Evolutionary conservation across 2,888 invertebrate genomes (phyloP).

Genomic region (Drosophila limbata): DNA sequence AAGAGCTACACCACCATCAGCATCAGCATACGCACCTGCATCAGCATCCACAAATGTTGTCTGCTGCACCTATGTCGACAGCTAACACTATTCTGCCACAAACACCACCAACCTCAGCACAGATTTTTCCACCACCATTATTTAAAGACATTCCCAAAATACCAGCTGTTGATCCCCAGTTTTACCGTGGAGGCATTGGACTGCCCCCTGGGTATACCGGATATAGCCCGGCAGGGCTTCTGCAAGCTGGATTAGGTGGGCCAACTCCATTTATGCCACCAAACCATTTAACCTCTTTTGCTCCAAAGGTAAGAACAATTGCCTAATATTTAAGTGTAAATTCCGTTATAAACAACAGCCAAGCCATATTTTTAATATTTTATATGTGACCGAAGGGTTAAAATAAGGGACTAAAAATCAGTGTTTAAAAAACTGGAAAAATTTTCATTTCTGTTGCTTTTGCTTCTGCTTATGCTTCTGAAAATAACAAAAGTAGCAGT

Average conservation of each 20-base stretch:
- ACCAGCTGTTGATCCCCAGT: slow-evolving; percentile 91
- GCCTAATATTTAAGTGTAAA: not conserved
- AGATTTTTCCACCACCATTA: slow-evolving; percentile 88
- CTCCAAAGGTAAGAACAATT: slow-evolving; percentile 91
- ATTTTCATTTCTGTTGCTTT: too few relatives aligned
- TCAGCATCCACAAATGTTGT: slow-evolving; percentile 92
- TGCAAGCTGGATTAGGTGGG: slow-evolving; percentile 91
- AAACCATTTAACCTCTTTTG: slow-evolving; percentile 93
- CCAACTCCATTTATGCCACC: slow-evolving; percentile 96
- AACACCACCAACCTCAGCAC: slow-evolving; percentile 87
- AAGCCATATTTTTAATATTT: too few relatives aligned
- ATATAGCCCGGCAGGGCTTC: slow-evolving; percentile 89
- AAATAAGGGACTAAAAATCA: too few relatives aligned
- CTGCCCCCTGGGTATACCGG: slow-evolving; percentile 91
- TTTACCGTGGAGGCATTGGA: slow-evolving; percentile 90
- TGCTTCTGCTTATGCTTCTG: too few relatives aligned
- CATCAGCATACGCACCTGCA: slow-evolving; percentile 97
- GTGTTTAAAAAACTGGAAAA: too few relatives aligned
- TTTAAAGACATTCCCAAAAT: slow-evolving; percentile 96
- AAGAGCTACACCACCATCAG: slow-evolving; percentile 96
- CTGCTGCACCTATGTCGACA: slow-evolving; percentile 86
- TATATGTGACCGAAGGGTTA: too few relatives aligned
- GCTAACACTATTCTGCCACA: slow-evolving; percentile 85
- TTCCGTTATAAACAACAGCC: too few relatives aligned
- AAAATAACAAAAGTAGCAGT: too few relatives aligned